Conservation (phyloP, 2,888 invertebrate genomes). For the Polylopha cassiicola region DNA sequence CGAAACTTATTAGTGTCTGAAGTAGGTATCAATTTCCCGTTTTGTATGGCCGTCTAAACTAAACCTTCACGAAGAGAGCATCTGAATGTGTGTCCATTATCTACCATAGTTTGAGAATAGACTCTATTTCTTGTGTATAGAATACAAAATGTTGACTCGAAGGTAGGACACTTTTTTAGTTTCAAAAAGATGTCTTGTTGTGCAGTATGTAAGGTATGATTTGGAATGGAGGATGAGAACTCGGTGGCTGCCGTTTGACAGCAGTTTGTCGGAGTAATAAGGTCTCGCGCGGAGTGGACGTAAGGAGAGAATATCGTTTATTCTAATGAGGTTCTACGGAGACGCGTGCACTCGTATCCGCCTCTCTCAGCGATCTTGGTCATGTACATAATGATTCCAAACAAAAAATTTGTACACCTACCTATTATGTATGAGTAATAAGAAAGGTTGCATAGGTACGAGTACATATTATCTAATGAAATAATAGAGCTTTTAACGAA, state of each 20-base stretch:
- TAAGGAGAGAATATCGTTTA: conserved; percentile 76
- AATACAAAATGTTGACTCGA: conserved; percentile 39
- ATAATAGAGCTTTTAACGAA: no score
- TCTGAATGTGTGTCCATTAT: conserved; percentile 58
- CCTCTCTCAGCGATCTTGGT: conserved; percentile 31
- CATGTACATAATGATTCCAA: conserved; percentile 38
- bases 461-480: no score
- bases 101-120: conserved; percentile 40
- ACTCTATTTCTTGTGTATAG: conserved; percentile 41
- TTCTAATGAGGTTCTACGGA: conserved; percentile 72
- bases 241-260: conserved; percentile 63
- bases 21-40: conserved; percentile 67
- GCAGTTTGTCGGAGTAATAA: conserved; percentile 76
- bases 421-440: no score
- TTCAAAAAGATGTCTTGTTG: conserved; percentile 39
- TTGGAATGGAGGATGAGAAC: conserved; percentile 28
- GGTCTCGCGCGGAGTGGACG: conserved; percentile 73
- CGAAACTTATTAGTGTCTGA: conserved; percentile 54
- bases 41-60: conserved; percentile 63
- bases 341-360: conserved; percentile 48
- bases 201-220: conserved; percentile 36
- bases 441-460: no score
- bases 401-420: conserved; percentile 32
- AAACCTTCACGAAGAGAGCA: conserved; percentile 54
- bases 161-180: conserved; percentile 17